A percentile compares a stretch with the other conserved stretches of the same genome.
Conservation (phyloP, 2,888 invertebrate species). For the Micoletzkya japonica region DNA sequence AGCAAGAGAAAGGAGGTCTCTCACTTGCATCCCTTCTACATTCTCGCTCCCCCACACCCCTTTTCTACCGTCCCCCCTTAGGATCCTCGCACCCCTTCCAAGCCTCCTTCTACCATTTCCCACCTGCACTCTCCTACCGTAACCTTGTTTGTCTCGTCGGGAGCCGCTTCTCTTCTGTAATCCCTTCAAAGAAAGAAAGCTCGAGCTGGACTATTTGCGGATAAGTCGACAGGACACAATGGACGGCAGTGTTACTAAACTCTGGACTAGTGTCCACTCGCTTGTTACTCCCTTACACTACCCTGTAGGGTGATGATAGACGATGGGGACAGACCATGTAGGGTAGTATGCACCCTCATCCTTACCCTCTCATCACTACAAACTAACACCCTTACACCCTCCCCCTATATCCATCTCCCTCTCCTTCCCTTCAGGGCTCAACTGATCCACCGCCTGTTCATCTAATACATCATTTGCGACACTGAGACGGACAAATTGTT, state of each 20-base stretch:
- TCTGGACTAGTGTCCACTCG: background rate
- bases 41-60: background rate
- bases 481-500: slow-evolving; percentile 25
- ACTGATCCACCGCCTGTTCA: background rate
- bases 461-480: background rate
- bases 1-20: background rate
- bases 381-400: background rate
- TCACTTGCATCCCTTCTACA: background rate
- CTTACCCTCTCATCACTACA: background rate
- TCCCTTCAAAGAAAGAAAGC: no score
- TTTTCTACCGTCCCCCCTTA: background rate
- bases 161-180: no score
- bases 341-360: background rate
- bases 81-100: background rate
- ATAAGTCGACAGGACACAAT: no score
- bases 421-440: background rate
- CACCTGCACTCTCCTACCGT: slow-evolving; percentile 38
- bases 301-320: background rate
- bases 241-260: no score
- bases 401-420: background rate
- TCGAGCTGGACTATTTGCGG: no score
- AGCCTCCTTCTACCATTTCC: slow-evolving; percentile 35
- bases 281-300: background rate
- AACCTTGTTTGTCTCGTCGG: no score
- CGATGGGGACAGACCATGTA: background rate